Evolutionary conservation across 2,797 vertebrate genomes (phyloP), one percentile per base, ranked within the genome.

Genomic region (Champsocephalus gunnari): DNA sequence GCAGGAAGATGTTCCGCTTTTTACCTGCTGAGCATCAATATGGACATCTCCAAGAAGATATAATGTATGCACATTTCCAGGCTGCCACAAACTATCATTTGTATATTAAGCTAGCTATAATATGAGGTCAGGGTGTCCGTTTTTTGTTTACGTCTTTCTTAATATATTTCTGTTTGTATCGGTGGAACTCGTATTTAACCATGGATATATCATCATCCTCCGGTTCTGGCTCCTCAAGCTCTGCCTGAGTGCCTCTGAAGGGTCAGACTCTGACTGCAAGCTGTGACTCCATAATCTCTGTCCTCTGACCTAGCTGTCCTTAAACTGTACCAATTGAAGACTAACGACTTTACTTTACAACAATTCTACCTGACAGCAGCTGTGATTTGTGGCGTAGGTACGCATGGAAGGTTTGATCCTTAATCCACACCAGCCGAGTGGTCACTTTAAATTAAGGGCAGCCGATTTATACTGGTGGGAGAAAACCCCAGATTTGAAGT

Each of bases 241-340:
- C 56, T n/a, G 70, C 17, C 17, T 19, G 50, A 13, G 28, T 51
- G 73, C 13, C 12, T 13, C 68, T 55, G 45, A 57, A 13, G 43
- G 57, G 34, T 38, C 65, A 59, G 44, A 1, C 72, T 58, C 68
- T 32, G 41, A n/a, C 44, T 43, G 12, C 9, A 5, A 47, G 53
- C 62, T 17, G 17, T 60, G 75, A 55, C 72, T 64, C 57, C 56
- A 16, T 75, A 67, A 75, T 74, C 59, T 83, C 28, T 61, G 69
- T 55, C 19, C 34, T 70, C 7, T 65, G 74, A 66, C 67, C 13
- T 13, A 48, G n/a, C 38, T 74, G 59, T 60, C 63, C 28, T 2
- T 62, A 50, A 59, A 13, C 32, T n/a, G 44, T 9, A 12, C 43
- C 65, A 43, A 49, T 0, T n/a, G 28, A 53, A n/a, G 2, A 65